Evolutionary conservation across 2,797 vertebrate genomes (phyloP).

Genomic region (Gambusia yucatana): DNA sequence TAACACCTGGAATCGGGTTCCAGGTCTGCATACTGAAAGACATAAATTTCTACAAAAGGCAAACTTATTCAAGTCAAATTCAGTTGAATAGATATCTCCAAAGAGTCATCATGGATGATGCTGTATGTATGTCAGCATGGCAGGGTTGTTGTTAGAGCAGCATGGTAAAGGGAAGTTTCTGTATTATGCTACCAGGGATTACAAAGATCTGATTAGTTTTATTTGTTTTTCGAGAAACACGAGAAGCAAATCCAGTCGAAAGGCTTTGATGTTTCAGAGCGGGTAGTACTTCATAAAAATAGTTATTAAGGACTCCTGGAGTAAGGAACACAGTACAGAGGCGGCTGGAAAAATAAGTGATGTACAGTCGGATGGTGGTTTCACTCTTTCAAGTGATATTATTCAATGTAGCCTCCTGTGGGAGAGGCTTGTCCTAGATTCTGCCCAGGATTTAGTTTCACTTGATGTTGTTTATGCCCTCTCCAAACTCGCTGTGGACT

Average conservation of each 20-base stretch:
- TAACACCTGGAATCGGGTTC: too few relatives aligned
- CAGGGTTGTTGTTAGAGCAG: background rate
- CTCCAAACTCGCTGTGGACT: slow-evolving; percentile 36
- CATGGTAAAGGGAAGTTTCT: background rate
- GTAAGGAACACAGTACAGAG: background rate
- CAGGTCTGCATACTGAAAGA: too few relatives aligned
- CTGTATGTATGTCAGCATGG: too few relatives aligned
- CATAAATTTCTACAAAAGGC: background rate
- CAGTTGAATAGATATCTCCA: background rate
- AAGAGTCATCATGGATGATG: background rate
- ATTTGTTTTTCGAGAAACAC: background rate
- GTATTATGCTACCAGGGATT: background rate
- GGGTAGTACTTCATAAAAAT: background rate
- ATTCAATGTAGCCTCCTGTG: slow-evolving; percentile 55
- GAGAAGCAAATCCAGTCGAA: background rate
- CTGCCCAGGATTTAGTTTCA: slow-evolving; percentile 54
- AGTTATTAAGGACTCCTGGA: background rate
- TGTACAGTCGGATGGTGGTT: background rate
- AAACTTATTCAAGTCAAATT: background rate
- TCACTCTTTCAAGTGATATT: slow-evolving; percentile 40
- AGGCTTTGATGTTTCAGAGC: background rate
- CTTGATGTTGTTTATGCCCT: slow-evolving; percentile 57
- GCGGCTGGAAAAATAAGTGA: background rate
- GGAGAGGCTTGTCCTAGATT: slow-evolving; percentile 64
- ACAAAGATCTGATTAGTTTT: background rate